Evolutionary conservation across 2,113 vertebrate genomes (phyloP).

Genomic region (Ictalurus punctatus): DNA sequence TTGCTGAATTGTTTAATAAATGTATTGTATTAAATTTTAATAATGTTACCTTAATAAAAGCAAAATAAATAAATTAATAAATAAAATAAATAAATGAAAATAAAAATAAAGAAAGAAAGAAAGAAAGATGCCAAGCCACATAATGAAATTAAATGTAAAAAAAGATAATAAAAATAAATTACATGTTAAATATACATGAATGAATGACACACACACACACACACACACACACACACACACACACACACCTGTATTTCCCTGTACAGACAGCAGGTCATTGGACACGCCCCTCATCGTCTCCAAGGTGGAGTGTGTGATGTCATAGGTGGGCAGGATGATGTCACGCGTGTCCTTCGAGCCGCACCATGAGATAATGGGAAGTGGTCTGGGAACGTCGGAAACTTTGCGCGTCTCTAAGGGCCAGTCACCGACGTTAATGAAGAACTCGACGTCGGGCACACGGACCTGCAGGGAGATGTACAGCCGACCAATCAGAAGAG

Average conservation of each 20-base stretch:
- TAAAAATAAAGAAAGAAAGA: no score
- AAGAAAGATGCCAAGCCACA: no score
- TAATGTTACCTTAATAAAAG: no score
- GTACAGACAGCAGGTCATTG: conserved; percentile 90
- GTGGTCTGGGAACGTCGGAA: conserved; percentile 74
- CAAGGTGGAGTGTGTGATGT: conserved; percentile 88
- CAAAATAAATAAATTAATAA: no score
- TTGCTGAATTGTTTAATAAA: no score
- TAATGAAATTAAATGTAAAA: no score
- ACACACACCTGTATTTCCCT: conserved; percentile 85
- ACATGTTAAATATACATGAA: not conserved
- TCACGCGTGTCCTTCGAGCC: conserved; percentile 86
- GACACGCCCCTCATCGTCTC: conserved; percentile 89
- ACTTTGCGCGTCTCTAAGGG: conserved; percentile 80
- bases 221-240: no score
- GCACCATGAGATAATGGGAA: conserved; percentile 91
- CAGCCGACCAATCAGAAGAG: not conserved
- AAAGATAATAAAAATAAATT: no score
- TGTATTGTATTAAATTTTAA: no score
- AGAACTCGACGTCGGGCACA: conserved; percentile 88
- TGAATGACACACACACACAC: conserved; percentile 61
- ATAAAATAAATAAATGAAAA: no score
- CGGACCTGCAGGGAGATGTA: conserved; percentile 70
- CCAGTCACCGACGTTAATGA: conserved; percentile 93
- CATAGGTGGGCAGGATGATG: conserved; percentile 88